phyloP scores from a whole-genome alignment of 2,888 invertebrate genomes.

The Aethes cnicana region DNA sequence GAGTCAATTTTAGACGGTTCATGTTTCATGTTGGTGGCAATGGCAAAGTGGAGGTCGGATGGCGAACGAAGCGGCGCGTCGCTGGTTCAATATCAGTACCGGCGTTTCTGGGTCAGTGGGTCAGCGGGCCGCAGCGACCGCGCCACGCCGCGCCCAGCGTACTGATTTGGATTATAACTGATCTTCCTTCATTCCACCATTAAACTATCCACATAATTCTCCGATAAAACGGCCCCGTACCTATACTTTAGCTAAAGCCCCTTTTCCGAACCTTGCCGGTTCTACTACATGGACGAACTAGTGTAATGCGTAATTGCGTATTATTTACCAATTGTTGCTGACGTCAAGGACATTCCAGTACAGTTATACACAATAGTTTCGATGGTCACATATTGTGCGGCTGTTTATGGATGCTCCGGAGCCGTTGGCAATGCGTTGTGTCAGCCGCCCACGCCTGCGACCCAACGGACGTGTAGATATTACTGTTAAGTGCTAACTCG shows the following conservation, averaged over 20 bases:
- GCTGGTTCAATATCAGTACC: slow-evolving; percentile 78
- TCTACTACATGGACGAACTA: too few relatives aligned
- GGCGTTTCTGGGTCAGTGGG: slow-evolving; percentile 80
- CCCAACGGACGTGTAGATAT: slow-evolving; percentile 44
- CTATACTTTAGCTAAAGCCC: too few relatives aligned
- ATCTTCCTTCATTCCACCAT: slow-evolving; percentile 55
- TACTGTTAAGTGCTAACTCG: slow-evolving; percentile 59
- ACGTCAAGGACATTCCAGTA: background rate
- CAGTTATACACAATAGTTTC: slow-evolving; percentile 5
- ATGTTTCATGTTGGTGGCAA: too few relatives aligned
- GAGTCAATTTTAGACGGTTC: slow-evolving; percentile 34
- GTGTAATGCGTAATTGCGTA: background rate
- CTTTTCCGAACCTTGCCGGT: too few relatives aligned
- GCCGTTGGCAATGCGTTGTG: slow-evolving; percentile 36
- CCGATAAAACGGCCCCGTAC: too few relatives aligned
- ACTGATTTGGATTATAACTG: slow-evolving; percentile 49
- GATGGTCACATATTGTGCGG: background rate
- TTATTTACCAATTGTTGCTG: background rate
- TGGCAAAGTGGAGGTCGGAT: slow-evolving; percentile 74
- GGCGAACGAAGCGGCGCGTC: slow-evolving; percentile 72
- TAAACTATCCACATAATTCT: too few relatives aligned
- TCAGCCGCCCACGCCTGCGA: slow-evolving; percentile 43
- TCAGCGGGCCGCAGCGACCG: slow-evolving; percentile 66
- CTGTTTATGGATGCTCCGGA: background rate
- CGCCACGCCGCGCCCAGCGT: slow-evolving; percentile 47